Percentiles rank a stretch among this genome's conserved stretches.
Conservation (phyloP, 1,140 invertebrate species). For the Venturia canescens region DNA sequence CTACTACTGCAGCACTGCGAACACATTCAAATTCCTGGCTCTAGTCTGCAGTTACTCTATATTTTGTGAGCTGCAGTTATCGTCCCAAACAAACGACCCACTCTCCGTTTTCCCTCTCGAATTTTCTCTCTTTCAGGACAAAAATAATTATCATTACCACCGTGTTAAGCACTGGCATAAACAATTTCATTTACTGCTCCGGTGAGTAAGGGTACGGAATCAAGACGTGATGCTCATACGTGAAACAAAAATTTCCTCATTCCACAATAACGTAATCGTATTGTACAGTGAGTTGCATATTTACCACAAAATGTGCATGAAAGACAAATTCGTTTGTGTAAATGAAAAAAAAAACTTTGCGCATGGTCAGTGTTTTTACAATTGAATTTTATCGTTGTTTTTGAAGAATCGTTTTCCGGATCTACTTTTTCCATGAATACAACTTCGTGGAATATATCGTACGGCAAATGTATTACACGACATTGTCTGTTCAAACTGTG, state of each 20-base stretch:
- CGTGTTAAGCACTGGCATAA: constrained; percentile 55
- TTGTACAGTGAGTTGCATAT: too few relatives aligned
- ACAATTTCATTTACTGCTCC: constrained; percentile 56
- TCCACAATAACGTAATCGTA: too few relatives aligned
- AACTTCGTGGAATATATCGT: too few relatives aligned
- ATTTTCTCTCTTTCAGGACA: constrained; percentile 38
- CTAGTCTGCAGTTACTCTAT: background rate
- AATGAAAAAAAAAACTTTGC: too few relatives aligned
- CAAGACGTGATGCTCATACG: background rate
- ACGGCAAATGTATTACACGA: too few relatives aligned
- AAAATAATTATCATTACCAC: constrained; percentile 58
- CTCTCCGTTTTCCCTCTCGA: background rate
- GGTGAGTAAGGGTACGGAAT: background rate
- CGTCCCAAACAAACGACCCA: background rate
- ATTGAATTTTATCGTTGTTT: too few relatives aligned
- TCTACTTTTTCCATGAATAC: too few relatives aligned
- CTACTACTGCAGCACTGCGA: background rate
- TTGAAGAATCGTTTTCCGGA: too few relatives aligned
- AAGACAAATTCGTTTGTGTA: too few relatives aligned
- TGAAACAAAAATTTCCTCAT: background rate
- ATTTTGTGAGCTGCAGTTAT: constrained; percentile 40
- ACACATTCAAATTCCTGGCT: background rate
- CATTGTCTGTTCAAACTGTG: too few relatives aligned
- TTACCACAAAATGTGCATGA: too few relatives aligned
- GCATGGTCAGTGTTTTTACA: too few relatives aligned